phyloP scores from a whole-genome alignment of 2,888 invertebrate genomes.

The Ophion slaviceki region DNA sequence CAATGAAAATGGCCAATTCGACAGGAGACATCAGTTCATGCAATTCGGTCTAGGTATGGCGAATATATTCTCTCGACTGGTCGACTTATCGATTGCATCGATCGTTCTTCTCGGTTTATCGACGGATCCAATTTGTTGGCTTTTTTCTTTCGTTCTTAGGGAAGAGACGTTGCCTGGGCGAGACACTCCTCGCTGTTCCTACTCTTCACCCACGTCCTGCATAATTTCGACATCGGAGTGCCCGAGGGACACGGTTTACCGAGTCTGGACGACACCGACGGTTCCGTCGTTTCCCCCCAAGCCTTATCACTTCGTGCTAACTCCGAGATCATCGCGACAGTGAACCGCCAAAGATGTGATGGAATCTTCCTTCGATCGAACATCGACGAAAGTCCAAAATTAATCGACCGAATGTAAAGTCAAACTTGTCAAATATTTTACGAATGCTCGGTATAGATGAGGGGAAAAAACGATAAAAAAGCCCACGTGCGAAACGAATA shows the following conservation, averaged over 20 bases:
- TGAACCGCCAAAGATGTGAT: neutral
- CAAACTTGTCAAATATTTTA: neutral
- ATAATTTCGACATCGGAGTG: conserved; percentile 81
- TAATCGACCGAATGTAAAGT: neutral
- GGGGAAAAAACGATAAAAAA: neutral
- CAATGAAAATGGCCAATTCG: conserved; percentile 85
- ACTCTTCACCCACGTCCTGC: conserved; percentile 82
- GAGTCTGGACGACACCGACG: conserved; percentile 84
- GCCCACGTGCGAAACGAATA: neutral
- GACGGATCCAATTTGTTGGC: neutral
- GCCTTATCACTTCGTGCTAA: conserved; percentile 83
- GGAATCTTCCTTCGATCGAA: neutral
- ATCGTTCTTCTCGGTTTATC: neutral
- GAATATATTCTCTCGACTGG: conserved; percentile 2
- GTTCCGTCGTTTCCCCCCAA: conserved; percentile 85
- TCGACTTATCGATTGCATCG: neutral
- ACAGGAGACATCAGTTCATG: conserved; percentile 85
- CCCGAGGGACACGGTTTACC: conserved; percentile 82
- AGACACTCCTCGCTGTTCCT: conserved; percentile 82
- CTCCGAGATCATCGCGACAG: conserved; percentile 24
- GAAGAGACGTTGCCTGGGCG: conserved; percentile 84
- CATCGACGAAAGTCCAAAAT: neutral
- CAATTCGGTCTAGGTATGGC: conserved; percentile 88
- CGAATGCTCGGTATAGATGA: neutral
- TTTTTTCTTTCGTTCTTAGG: conserved; percentile 75